These are phyloP conservation scores for Equus quagga DNA, from an alignment of 2,113 vertebrate genomes.

Conservation along the genomic window DNA sequence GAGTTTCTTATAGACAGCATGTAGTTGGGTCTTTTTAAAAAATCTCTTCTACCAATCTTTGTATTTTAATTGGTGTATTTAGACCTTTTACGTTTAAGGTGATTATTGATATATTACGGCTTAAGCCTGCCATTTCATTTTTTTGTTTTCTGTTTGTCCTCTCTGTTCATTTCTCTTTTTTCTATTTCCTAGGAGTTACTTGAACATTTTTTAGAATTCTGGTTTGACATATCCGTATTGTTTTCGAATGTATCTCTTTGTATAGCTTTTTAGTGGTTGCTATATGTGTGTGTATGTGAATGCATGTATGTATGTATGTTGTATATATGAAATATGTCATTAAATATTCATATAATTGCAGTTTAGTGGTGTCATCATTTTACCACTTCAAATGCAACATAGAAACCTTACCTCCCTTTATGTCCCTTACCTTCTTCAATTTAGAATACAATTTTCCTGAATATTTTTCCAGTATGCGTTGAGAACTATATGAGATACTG, in stretches of 20 bases:
- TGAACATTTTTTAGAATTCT: background rate
- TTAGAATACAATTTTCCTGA: background rate
- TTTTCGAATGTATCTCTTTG: background rate
- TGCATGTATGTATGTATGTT: background rate
- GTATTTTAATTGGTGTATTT: background rate
- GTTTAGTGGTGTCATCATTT: background rate
- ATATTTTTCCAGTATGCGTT: background rate
- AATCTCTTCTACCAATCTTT: background rate
- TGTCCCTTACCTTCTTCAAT: background rate
- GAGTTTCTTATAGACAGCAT: background rate
- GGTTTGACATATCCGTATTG: background rate
- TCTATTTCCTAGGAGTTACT: background rate
- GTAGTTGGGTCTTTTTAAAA: background rate
- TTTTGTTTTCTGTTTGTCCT: background rate
- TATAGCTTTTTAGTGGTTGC: background rate
- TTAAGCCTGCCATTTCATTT: background rate
- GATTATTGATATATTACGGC: background rate
- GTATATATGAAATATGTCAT: background rate
- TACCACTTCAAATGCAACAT: background rate
- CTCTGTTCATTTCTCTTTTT: background rate
- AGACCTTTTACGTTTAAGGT: background rate
- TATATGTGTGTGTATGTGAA: background rate
- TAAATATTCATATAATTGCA: background rate
- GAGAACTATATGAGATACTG: background rate
- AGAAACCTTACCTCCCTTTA: background rate